Conservation (phyloP, 1,140 invertebrate genomes). For the Drosophila rhopaloa region DNA sequence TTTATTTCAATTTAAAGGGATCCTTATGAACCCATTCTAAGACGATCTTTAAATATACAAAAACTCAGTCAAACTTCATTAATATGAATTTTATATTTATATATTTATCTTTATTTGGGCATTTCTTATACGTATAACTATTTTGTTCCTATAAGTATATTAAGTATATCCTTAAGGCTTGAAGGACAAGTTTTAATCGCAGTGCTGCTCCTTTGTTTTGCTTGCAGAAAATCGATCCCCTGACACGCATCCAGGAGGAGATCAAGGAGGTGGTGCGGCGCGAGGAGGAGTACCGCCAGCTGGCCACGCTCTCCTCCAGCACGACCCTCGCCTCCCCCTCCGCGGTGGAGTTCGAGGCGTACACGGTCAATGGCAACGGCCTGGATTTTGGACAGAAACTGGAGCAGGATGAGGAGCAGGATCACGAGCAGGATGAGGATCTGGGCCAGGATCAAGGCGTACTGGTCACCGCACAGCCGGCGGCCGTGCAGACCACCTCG, state of each 20-base stretch:
- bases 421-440: background rate
- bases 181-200: background rate
- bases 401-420: slow-evolving; percentile 4
- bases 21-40: too few species aligned
- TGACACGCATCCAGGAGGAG: slow-evolving; percentile 88
- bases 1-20: too few species aligned
- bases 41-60: too few species aligned
- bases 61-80: too few species aligned
- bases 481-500: slow-evolving; percentile 33
- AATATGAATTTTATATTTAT: too few species aligned
- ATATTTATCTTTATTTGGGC: too few species aligned
- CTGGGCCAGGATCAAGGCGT: slow-evolving; percentile 39
- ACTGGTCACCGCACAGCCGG: slow-evolving; percentile 65
- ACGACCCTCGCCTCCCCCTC: slow-evolving; percentile 50
- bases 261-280: slow-evolving; percentile 89
- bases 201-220: background rate
- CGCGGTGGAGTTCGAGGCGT: slow-evolving; percentile 65
- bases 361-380: slow-evolving; percentile 59
- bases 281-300: slow-evolving; percentile 88
- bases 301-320: slow-evolving; percentile 84
- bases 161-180: background rate
- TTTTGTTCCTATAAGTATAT: background rate
- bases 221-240: slow-evolving; percentile 86
- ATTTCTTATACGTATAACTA: too few species aligned
- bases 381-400: background rate